Base-by-base conservation (phyloP, 2,888 invertebrate species). In the Stenotaenia linearis region DNA sequence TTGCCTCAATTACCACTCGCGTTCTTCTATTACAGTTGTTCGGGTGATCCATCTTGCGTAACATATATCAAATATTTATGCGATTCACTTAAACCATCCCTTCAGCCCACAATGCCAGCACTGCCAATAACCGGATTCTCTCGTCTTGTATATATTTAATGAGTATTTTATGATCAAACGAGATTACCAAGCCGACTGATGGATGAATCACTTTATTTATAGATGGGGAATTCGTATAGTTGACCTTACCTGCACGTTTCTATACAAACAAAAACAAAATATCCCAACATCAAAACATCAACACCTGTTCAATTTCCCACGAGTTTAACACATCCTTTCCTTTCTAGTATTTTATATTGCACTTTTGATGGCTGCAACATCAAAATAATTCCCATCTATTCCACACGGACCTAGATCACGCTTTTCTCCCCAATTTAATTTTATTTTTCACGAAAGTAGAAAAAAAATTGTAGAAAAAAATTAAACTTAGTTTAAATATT, bases 301-400 rank as follows among this genome's bases (percentile, higher is more conserved):
- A 28, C 61, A 61, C 28, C 61, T 61, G 61, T 61, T 61, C 61
- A 61, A 61, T 25, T 28, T 61, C 61, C 61, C 61, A 61, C 61
- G 25, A 23, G 25, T 28, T 61, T 61, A 61, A 61, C 61, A 12
- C 12, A 3, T 18, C n/a, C 15, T 15, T 45, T 45, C n/a, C 61
- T 12, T 28, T 7, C 15, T 61, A 5, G 7, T 25, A 12, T 61
- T 61, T 61, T 61, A 61, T 61, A 25, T 15, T 28, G 10, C 61
- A 61, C 12, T 23, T 61, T 61, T 61, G 61, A 12, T 1, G 25
- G 25, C 61, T 18, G 45, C 9, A 45, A 15, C 25, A 61, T 23
- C 25, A 61, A 61, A 61, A 61, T 61, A 23, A 61, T 61, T 61
- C 61, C 61, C 61, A 61, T 25, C 25, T 61, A 25, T 61, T 61